Base-by-base conservation (phyloP, 2,113 vertebrate genomes). In the Silurus glanis region DNA sequence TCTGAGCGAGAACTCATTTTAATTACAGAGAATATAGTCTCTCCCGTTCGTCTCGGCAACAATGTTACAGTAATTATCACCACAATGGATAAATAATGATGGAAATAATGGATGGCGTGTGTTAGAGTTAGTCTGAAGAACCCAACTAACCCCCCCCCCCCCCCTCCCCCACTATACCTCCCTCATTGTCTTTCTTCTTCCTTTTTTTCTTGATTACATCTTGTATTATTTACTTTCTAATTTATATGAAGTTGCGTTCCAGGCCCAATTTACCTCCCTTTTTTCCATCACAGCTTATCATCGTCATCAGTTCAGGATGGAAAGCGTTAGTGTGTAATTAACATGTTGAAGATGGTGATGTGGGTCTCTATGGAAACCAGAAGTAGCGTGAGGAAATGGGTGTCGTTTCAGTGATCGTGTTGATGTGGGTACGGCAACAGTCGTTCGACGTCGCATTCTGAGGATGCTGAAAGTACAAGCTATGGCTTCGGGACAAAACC, bases 11-110 rank as follows among this genome's bases (percentile, higher is more conserved):
- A 56, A 80, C 80, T 75, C 80, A 87, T 75, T 76, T 83, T 87
- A 87, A 87, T 87, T 87, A 83, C 61, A 75, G 59, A 55, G 71
- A 87, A 82, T 87, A 87, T 83, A 59, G 78, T 49, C 80, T 23
- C 85, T 56, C 16, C 83, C 85, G 16, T 87, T 87, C 74, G 21
- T 87, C 80, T 76, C 47, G 9, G 49, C 37, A 87, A 86, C 85
- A 86, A 86, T 82, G 69, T 74, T 55, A 83, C 80, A 66, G 69
- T 51, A 74, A 87, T 87, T 87, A 87, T 64, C 80, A 87, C 82
- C 71, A 82, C 71, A 72, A 83, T 58, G 53, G 51, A 72, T 83
- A 83, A 55, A 72, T 37, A 72, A 83, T 71, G 82, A 58, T 69
- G 56, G 61, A 64, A 81, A 81, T 81, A 81, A 86, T 86, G 81